Percentiles rank a stretch among this genome's conserved stretches.
Conservation (phyloP, 1,140 invertebrate genomes). For the Hermetia illucens region DNA sequence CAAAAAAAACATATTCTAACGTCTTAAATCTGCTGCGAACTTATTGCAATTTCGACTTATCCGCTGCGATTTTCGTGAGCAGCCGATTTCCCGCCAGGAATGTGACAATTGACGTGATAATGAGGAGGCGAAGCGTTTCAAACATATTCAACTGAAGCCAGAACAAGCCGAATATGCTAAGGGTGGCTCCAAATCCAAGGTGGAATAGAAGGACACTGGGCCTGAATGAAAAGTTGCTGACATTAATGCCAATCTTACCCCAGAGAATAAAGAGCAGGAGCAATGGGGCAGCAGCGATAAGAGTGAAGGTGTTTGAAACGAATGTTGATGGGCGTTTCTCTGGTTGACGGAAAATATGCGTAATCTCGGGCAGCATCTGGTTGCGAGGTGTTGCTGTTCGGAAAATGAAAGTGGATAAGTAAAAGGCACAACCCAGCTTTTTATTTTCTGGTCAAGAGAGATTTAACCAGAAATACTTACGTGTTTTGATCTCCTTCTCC, state of each 20-base stretch:
- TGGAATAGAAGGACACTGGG: constrained; percentile 78
- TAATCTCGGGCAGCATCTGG: constrained; percentile 71
- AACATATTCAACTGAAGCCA: constrained; percentile 95
- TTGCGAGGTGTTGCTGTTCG: constrained; percentile 27
- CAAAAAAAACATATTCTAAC: too few species aligned
- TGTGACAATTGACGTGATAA: constrained; percentile 66
- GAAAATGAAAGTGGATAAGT: constrained; percentile 9
- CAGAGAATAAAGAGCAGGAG: constrained; percentile 75
- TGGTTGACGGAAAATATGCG: constrained; percentile 83
- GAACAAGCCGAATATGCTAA: constrained; percentile 76
- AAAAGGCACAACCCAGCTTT: constrained; percentile 4
- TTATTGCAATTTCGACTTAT: neutral
- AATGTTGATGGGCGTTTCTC: constrained; percentile 76
- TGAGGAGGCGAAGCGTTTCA: constrained; percentile 79
- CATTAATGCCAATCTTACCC: constrained; percentile 77
- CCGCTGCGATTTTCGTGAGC: constrained; percentile 51
- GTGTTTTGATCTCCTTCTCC: constrained; percentile 15
- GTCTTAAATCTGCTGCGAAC: too few species aligned
- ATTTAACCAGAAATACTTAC: neutral
- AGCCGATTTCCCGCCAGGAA: constrained; percentile 88
- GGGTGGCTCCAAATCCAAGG: constrained; percentile 67
- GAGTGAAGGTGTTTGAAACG: constrained; percentile 84
- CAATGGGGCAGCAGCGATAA: constrained; percentile 66
- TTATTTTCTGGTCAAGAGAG: neutral
- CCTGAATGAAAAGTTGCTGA: constrained; percentile 67